Percentiles rank a stretch among this genome's conserved stretches.
These are phyloP conservation scores for Bovichtus variegatus DNA, from an alignment of 2,797 vertebrate genomes.

Conservation along the genomic window DNA sequence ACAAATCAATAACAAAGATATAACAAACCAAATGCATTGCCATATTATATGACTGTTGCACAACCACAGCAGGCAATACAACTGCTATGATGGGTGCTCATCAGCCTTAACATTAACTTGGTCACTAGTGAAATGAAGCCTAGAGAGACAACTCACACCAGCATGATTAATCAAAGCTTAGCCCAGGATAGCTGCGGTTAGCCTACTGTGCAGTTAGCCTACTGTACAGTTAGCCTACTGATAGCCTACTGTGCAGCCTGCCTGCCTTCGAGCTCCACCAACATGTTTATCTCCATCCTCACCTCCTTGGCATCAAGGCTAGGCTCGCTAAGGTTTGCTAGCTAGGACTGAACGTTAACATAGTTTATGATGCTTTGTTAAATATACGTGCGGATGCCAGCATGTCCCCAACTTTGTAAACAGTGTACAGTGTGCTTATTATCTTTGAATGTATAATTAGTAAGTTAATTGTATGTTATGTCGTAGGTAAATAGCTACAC, in stretches of 20 bases:
- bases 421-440: too few species aligned
- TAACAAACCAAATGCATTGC: neutral
- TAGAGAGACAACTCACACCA: neutral
- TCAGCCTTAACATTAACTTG: neutral
- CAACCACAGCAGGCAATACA: neutral
- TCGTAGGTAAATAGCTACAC: slow-evolving; percentile 2
- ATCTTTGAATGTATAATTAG: neutral
- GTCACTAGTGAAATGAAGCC: neutral
- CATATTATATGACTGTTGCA: neutral
- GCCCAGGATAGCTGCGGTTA: slow-evolving; percentile 16
- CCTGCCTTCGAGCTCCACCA: neutral
- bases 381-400: neutral
- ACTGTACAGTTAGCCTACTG: too few species aligned
- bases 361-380: neutral
- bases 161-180: slow-evolving; percentile 15
- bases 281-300: slow-evolving; percentile 35
- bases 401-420: too few species aligned
- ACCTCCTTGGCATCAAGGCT: slow-evolving; percentile 25
- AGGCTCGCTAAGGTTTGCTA: slow-evolving; percentile 48
- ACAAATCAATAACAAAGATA: neutral
- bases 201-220: neutral
- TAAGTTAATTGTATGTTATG: neutral
- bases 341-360: slow-evolving; percentile 9
- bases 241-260: neutral
- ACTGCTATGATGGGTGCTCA: neutral